Conservation (phyloP, 2,888 invertebrate species). For the Tineola bisselliella region DNA sequence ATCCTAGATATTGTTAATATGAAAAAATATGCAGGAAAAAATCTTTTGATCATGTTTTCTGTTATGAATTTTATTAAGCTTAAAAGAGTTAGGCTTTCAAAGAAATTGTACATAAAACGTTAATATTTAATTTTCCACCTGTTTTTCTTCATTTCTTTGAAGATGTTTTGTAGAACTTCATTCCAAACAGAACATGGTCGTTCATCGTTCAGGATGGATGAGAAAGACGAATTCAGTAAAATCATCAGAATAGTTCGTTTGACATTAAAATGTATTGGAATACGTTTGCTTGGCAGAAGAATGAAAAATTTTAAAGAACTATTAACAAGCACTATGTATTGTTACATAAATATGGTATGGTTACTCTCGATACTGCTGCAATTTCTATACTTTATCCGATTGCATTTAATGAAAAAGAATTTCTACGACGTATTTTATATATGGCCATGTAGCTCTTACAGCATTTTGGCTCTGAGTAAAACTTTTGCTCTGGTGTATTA, state of each 20-base stretch:
- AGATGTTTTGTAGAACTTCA: background rate
- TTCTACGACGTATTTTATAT: slow-evolving; percentile 5
- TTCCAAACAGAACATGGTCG: background rate
- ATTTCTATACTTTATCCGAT: background rate
- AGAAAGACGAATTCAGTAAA: background rate
- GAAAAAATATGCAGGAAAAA: no score
- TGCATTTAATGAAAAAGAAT: slow-evolving; percentile 2
- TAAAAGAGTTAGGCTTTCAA: background rate
- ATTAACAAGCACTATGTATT: slow-evolving; percentile 3
- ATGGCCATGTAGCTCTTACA: slow-evolving; percentile 8
- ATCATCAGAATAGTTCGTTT: background rate
- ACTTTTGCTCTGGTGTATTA: background rate
- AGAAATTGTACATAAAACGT: background rate
- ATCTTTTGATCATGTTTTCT: background rate
- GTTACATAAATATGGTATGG: slow-evolving; percentile 4
- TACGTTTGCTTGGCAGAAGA: background rate
- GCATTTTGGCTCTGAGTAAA: background rate
- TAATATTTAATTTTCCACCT: background rate
- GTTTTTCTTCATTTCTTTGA: background rate
- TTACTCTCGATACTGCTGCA: background rate
- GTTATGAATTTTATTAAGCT: background rate
- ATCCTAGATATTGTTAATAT: no score
- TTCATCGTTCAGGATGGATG: background rate
- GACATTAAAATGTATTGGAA: slow-evolving; percentile 6
- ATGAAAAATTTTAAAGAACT: slow-evolving; percentile 8